A percentile compares a stretch with the other conserved stretches of the same genome.
phyloP scores from a whole-genome alignment of 2,888 invertebrate species.

The Mactromeris polynyma region DNA sequence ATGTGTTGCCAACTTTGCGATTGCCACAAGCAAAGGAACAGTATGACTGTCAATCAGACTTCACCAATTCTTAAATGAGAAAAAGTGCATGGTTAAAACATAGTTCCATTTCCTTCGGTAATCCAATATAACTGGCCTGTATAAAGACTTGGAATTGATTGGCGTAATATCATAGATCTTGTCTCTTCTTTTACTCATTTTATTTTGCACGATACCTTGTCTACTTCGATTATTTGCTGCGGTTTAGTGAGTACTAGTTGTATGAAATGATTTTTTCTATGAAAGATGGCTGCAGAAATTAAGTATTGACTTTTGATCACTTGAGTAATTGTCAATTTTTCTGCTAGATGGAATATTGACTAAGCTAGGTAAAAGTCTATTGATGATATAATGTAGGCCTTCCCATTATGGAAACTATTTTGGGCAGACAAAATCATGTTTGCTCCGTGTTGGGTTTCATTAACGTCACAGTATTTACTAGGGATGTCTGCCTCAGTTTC shows the following conservation, averaged over 20 bases:
- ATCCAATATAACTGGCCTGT: not conserved
- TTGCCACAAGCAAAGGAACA: slow-evolving; percentile 18
- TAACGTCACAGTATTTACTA: not conserved
- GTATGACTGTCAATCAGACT: slow-evolving; percentile 23
- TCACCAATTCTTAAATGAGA: slow-evolving; percentile 26
- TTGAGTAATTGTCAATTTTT: slow-evolving; percentile 41
- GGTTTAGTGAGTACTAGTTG: not conserved
- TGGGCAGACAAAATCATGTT: not conserved
- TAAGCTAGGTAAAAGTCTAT: not conserved
- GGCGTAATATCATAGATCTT: not conserved
- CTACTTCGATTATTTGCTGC: slow-evolving; percentile 49
- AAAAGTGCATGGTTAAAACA: slow-evolving; percentile 36
- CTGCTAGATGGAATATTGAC: slow-evolving; percentile 25
- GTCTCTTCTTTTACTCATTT: slow-evolving; percentile 48
- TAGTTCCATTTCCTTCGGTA: slow-evolving; percentile 46
- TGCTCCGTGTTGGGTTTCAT: slow-evolving; percentile 13
- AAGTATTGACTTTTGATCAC: slow-evolving; percentile 56
- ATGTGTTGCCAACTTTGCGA: slow-evolving; percentile 30
- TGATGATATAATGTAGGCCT: not conserved
- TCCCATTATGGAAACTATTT: slow-evolving; percentile 31
- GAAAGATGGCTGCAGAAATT: slow-evolving; percentile 31
- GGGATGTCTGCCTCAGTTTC: not conserved
- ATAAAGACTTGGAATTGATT: slow-evolving; percentile 22
- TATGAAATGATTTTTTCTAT: slow-evolving; percentile 36
- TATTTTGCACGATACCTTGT: slow-evolving; percentile 53